Evolutionary conservation across 2,797 vertebrate genomes (phyloP).

Genomic region (Tachyglossus aculeatus): DNA sequence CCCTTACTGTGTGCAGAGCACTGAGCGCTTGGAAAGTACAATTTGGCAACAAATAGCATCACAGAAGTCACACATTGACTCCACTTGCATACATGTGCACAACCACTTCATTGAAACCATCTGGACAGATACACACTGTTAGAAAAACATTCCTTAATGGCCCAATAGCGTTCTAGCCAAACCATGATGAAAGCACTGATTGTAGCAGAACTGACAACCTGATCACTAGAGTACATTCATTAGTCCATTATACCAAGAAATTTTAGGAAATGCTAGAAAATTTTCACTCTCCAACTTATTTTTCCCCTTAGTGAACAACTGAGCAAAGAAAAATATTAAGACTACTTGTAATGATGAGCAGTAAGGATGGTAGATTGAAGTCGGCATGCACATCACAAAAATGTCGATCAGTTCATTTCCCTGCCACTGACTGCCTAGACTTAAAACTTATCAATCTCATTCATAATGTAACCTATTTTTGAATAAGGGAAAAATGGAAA

Average conservation of each 20-base stretch:
- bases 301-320: too few relatives aligned
- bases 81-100: not conserved
- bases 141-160: too few relatives aligned
- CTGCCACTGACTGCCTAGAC: not conserved
- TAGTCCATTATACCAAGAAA: not conserved
- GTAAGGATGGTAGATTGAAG: not conserved
- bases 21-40: too few relatives aligned
- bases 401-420: not conserved
- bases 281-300: too few relatives aligned
- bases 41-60: too few relatives aligned
- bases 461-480: not conserved
- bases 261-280: too few relatives aligned
- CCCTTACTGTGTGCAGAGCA: too few relatives aligned
- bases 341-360: not conserved
- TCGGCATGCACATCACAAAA: too few relatives aligned
- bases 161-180: not conserved
- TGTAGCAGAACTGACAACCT: not conserved
- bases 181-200: not conserved
- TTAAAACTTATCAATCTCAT: constrained; percentile 4
- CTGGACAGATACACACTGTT: too few relatives aligned
- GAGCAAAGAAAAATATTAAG: not conserved
- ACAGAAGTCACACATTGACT: too few relatives aligned
- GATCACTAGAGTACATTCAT: not conserved
- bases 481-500: not conserved
- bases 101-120: too few relatives aligned